A percentile compares a stretch with the other conserved stretches of the same genome.
Conservation (phyloP, 2,113 vertebrate species). For the Lepisosteus oculatus region DNA sequence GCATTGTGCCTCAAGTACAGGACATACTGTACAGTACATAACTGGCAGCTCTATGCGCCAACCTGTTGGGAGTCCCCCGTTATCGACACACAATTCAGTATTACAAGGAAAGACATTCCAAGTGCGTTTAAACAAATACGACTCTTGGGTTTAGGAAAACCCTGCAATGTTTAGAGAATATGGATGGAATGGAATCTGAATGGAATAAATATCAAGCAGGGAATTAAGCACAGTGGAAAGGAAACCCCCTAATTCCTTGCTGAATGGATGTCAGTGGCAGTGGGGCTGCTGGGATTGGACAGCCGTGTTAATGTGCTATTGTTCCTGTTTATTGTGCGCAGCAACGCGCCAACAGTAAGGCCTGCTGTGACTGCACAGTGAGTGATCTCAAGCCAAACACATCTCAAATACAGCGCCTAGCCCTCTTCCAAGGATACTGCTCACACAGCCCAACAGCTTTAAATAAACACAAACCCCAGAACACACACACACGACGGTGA, state of each 20-base stretch:
- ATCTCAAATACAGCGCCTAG: neutral
- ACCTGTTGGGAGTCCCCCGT: neutral
- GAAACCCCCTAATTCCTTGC: too few relatives aligned
- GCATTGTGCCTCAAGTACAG: too few relatives aligned
- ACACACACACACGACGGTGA: too few relatives aligned
- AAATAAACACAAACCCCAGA: too few relatives aligned
- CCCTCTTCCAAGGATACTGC: too few relatives aligned
- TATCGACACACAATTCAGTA: slow-evolving; percentile 28
- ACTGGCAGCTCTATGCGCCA: slow-evolving; percentile 1
- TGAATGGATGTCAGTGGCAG: neutral
- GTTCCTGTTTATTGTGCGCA: slow-evolving; percentile 49
- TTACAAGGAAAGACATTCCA: slow-evolving; percentile 33
- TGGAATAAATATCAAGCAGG: slow-evolving; percentile 40
- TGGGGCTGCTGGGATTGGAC: slow-evolving; percentile 30
- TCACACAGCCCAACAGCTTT: too few relatives aligned
- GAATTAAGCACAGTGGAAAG: slow-evolving; percentile 32
- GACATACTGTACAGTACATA: too few relatives aligned
- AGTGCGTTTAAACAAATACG: slow-evolving; percentile 34
- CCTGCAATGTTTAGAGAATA: slow-evolving; percentile 41
- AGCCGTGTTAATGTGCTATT: slow-evolving; percentile 53
- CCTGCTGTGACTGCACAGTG: slow-evolving; percentile 25
- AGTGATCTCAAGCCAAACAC: slow-evolving; percentile 28
- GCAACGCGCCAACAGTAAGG: slow-evolving; percentile 28
- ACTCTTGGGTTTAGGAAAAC: slow-evolving; percentile 54
- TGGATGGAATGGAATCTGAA: slow-evolving; percentile 23